Percentiles rank a stretch among this genome's conserved stretches.
phyloP scores from a whole-genome alignment of 1,140 invertebrate species.

The Drosophila tsacasi region DNA sequence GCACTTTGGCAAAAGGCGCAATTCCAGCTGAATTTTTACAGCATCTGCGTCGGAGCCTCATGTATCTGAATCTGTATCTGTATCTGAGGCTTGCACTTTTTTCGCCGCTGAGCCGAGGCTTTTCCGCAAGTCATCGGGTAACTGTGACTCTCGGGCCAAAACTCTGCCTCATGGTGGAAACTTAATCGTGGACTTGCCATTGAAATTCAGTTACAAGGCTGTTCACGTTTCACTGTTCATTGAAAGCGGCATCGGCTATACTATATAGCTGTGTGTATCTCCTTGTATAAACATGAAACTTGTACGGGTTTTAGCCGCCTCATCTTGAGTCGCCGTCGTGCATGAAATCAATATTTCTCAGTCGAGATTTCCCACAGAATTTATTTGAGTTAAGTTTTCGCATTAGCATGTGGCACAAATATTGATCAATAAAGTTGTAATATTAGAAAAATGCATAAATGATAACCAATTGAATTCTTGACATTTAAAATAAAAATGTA shows the following conservation, averaged over 20 bases:
- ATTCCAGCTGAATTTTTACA: constrained; percentile 55
- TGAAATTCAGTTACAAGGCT: constrained; percentile 85
- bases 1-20: constrained; percentile 67
- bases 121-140: constrained; percentile 84
- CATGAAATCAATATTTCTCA: constrained; percentile 56
- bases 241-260: constrained; percentile 54
- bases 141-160: constrained; percentile 68
- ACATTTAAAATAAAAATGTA: background rate
- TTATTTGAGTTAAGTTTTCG: constrained; percentile 11
- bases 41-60: constrained; percentile 58
- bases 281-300: constrained; percentile 33
- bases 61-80: constrained; percentile 43
- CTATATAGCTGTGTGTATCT: constrained; percentile 19
- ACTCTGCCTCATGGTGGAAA: constrained; percentile 66
- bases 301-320: constrained; percentile 42
- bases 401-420: constrained; percentile 7
- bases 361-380: constrained; percentile 18
- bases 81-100: constrained; percentile 69
- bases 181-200: constrained; percentile 84
- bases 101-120: constrained; percentile 45
- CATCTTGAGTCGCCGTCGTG: constrained; percentile 43
- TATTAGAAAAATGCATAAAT: background rate
- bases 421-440: background rate
- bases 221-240: constrained; percentile 71
- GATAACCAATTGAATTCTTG: rapidly evolving